A percentile compares a stretch with the other conserved stretches of the same genome.
phyloP scores from a whole-genome alignment of 2,888 invertebrate species.

The Cheilosia grossa region DNA sequence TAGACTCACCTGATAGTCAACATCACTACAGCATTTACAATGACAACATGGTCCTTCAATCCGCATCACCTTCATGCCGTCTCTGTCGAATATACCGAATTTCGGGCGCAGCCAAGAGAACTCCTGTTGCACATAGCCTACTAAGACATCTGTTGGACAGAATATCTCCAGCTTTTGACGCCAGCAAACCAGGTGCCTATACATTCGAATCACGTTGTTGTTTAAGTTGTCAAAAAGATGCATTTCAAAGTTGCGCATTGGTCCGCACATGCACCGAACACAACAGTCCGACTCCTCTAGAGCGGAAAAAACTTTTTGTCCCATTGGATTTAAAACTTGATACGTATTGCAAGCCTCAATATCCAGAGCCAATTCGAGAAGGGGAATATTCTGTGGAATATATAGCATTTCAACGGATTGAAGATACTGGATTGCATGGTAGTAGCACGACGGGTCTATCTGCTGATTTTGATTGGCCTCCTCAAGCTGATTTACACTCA shows the following conservation, averaged over 20 bases:
- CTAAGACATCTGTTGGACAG: slow-evolving; percentile 9
- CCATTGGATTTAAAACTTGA: slow-evolving; percentile 22
- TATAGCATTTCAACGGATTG: slow-evolving; percentile 20
- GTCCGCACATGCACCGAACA: neutral
- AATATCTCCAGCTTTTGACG: slow-evolving; percentile 26
- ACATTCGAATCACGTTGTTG: slow-evolving; percentile 46
- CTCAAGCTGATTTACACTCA: neutral
- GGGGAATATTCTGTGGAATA: slow-evolving; percentile 25
- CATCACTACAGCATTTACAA: slow-evolving; percentile 18
- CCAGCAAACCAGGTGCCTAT: slow-evolving; percentile 3
- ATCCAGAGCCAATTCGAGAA: slow-evolving; percentile 15
- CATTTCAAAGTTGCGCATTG: slow-evolving; percentile 28
- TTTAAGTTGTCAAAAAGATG: slow-evolving; percentile 34
- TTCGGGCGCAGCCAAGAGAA: slow-evolving; percentile 4
- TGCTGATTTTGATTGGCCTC: neutral
- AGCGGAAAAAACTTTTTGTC: slow-evolving; percentile 31
- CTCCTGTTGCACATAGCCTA: slow-evolving; percentile 18
- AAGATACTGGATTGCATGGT: slow-evolving; percentile 29
- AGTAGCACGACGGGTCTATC: neutral
- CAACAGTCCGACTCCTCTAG: slow-evolving; percentile 31
- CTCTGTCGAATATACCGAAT: slow-evolving; percentile 35
- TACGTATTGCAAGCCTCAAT: slow-evolving; percentile 24
- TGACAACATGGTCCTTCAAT: slow-evolving; percentile 19
- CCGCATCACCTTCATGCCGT: slow-evolving; percentile 12
- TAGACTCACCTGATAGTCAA: slow-evolving; percentile 1